Conservation (phyloP, 2,113 vertebrate genomes). For the Circaetus cinerascens region DNA sequence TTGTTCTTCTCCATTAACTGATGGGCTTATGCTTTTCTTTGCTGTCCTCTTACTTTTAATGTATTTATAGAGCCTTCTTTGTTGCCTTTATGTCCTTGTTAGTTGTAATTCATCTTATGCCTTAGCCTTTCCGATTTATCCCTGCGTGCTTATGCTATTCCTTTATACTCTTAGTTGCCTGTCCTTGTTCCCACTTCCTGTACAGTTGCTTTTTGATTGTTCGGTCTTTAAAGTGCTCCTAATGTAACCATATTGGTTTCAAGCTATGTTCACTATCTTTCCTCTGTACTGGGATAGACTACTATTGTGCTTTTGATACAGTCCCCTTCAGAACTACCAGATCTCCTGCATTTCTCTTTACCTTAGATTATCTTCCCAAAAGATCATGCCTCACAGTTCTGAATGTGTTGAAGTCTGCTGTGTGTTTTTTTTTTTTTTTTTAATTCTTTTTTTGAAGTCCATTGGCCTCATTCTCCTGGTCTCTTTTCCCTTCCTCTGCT, state of each 20-base stretch:
- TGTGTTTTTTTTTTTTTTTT: background rate
- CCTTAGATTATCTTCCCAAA: background rate
- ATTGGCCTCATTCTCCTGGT: background rate
- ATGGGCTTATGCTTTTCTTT: background rate
- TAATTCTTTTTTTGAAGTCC: background rate
- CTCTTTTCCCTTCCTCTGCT: background rate
- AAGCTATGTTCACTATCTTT: background rate
- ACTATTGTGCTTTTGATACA: slow-evolving; percentile 1
- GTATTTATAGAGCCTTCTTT: slow-evolving; percentile 39
- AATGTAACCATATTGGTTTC: slow-evolving; percentile 14
- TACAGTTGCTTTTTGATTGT: slow-evolving; percentile 18
- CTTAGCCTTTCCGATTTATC: slow-evolving; percentile 30
- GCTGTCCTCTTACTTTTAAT: background rate
- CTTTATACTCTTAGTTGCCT: background rate
- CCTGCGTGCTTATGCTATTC: background rate
- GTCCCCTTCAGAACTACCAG: background rate
- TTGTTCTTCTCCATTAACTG: slow-evolving; percentile 16
- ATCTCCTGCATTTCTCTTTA: background rate
- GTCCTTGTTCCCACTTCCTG: slow-evolving; percentile 11
- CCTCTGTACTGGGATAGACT: background rate
- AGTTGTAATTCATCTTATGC: slow-evolving; percentile 14
- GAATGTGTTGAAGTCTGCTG: background rate
- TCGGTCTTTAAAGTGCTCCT: background rate
- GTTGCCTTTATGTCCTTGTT: slow-evolving; percentile 25
- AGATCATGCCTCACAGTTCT: background rate